Percentiles rank a stretch among this genome's conserved stretches.
Evolutionary conservation across 2,888 invertebrate species (phyloP).

Genomic region (Magallana nippona): DNA sequence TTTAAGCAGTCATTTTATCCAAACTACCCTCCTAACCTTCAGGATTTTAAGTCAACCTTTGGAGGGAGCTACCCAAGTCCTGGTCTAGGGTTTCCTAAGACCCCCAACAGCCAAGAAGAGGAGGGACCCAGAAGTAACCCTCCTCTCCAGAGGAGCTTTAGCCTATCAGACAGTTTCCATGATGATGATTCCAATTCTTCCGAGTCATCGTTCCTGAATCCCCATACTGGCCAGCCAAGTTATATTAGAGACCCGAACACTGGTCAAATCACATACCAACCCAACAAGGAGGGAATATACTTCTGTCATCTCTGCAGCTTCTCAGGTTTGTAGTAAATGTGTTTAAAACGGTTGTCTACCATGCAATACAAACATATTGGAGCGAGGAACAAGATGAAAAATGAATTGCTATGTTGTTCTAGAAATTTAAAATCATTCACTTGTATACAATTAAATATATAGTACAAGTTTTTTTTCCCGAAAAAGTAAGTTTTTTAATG

Average conservation of each 20-base stretch:
- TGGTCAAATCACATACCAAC: slow-evolving; percentile 36
- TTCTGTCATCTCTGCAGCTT: slow-evolving; percentile 83
- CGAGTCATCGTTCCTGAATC: slow-evolving; percentile 31
- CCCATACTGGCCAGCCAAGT: slow-evolving; percentile 6
- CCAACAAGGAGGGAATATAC: slow-evolving; percentile 71
- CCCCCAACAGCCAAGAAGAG: slow-evolving; percentile 39
- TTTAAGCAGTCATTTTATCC: slow-evolving; percentile 10
- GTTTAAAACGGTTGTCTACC: not conserved
- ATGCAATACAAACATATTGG: too few relatives aligned
- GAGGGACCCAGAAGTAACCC: slow-evolving; percentile 21
- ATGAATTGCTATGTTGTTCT: too few relatives aligned
- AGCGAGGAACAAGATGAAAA: too few relatives aligned
- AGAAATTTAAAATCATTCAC: too few relatives aligned
- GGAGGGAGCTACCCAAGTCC: slow-evolving; percentile 47
- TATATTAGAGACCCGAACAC: slow-evolving; percentile 44
- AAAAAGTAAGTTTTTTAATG: too few relatives aligned
- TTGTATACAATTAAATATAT: too few relatives aligned
- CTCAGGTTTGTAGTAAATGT: slow-evolving; percentile 70
- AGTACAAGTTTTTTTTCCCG: too few relatives aligned
- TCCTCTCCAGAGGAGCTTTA: slow-evolving; percentile 38
- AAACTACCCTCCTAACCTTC: not conserved
- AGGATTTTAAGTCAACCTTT: not conserved
- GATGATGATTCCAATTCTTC: slow-evolving; percentile 40
- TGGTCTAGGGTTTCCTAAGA: slow-evolving; percentile 51
- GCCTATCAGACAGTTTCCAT: slow-evolving; percentile 38